phyloP scores from a whole-genome alignment of 2,113 vertebrate genomes.

The Notarius quadriscutis region DNA sequence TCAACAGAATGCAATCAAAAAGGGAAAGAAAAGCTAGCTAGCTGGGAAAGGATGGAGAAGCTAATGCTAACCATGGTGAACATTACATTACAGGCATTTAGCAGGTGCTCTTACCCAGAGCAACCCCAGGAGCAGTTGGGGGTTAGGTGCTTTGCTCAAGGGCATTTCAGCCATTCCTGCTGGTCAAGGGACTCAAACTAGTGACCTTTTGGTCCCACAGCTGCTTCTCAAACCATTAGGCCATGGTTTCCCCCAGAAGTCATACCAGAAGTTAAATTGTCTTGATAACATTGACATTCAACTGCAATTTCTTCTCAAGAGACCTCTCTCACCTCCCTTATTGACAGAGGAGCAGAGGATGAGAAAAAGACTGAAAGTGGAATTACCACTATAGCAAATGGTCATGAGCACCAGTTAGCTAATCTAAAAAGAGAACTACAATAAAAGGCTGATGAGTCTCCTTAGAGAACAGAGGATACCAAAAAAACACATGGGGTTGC shows the following conservation, averaged over 20 bases:
- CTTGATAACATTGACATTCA: not conserved
- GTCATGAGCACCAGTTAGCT: not conserved
- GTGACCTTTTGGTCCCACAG: no score
- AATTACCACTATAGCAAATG: not conserved
- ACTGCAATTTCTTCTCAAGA: not conserved
- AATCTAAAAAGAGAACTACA: not conserved
- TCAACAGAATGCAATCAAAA: not conserved
- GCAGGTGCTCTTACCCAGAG: no score
- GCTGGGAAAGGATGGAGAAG: not conserved
- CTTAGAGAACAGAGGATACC: not conserved
- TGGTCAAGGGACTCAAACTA: no score
- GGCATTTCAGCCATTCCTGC: no score
- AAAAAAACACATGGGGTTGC: not conserved
- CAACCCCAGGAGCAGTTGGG: no score
- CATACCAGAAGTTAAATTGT: not conserved
- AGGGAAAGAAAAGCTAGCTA: not conserved
- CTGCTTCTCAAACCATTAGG: no score
- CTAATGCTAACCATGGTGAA: not conserved
- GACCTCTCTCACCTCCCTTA: not conserved
- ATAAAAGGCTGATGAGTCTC: not conserved
- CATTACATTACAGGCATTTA: no score
- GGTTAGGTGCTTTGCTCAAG: no score
- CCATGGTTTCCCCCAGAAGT: no score
- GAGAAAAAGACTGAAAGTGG: not conserved
- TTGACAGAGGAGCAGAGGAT: not conserved